Evolutionary conservation across 2,888 invertebrate genomes (phyloP).

Genomic region (Lampropteryx suffumata): DNA sequence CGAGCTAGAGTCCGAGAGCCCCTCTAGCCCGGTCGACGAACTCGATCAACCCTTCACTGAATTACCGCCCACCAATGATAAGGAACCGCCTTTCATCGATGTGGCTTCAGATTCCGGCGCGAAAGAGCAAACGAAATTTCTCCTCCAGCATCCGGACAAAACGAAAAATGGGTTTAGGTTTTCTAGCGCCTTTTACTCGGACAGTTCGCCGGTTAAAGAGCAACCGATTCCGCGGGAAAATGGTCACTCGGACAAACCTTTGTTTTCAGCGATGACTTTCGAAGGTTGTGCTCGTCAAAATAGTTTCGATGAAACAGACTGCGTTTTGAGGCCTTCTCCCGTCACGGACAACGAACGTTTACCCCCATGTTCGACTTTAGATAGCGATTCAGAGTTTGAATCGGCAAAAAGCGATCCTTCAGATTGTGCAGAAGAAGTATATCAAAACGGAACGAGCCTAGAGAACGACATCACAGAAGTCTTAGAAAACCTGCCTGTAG

Average conservation of each 20-base stretch:
- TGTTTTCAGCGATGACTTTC: conserved; percentile 75
- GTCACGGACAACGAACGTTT: conserved; percentile 48
- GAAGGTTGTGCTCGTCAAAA: conserved; percentile 74
- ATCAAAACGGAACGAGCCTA: conserved; percentile 47
- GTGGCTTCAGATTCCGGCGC: conserved; percentile 72
- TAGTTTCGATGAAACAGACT: conserved; percentile 69
- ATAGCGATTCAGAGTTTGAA: conserved; percentile 77
- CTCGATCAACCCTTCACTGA: conserved; percentile 78
- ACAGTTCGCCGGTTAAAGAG: conserved; percentile 66
- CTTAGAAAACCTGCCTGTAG: conserved; percentile 59
- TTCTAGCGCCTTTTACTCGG: conserved; percentile 68
- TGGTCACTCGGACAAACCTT: conserved; percentile 66
- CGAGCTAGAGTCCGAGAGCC: conserved; percentile 85
- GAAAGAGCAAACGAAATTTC: conserved; percentile 58
- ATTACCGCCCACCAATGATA: conserved; percentile 76
- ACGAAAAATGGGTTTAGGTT: conserved; percentile 75
- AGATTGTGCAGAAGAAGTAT: conserved; percentile 57
- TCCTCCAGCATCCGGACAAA: conserved; percentile 75
- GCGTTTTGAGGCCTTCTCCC: conserved; percentile 42
- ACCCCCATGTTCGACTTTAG: conserved; percentile 50
- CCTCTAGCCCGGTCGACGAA: conserved; percentile 87
- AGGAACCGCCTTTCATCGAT: conserved; percentile 81
- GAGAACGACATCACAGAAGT: conserved; percentile 52
- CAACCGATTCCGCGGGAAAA: conserved; percentile 73
- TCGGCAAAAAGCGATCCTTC: conserved; percentile 76